Evolutionary conservation across 2,888 invertebrate genomes (phyloP).

Genomic region (Brachyopa scutellaris): DNA sequence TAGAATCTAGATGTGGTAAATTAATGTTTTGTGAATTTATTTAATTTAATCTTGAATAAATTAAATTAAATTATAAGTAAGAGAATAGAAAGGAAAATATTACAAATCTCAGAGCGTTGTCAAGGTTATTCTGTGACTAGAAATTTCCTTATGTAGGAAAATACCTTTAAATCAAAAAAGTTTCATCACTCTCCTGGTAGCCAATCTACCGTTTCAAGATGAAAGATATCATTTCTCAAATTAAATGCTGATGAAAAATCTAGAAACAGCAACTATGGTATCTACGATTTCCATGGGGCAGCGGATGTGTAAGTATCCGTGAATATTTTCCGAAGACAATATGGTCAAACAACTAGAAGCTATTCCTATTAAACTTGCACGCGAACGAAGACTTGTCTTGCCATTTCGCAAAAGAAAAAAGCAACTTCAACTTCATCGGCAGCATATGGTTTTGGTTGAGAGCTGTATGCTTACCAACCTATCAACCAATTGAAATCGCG

Average conservation of each 20-base stretch:
- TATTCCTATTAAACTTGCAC: conserved; percentile 12
- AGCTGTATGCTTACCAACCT: conserved; percentile 28
- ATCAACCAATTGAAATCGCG: conserved; percentile 63
- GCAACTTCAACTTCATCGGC: background rate
- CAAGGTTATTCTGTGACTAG: too few species aligned
- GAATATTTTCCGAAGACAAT: conserved; percentile 42
- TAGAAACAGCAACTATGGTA: conserved; percentile 21
- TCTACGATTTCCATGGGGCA: conserved; percentile 21
- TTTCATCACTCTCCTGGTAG: too few species aligned
- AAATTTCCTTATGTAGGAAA: too few species aligned
- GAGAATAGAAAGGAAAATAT: too few species aligned
- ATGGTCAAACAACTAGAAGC: conserved; percentile 56
- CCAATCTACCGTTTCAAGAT: conserved; percentile 15
- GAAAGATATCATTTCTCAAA: conserved; percentile 46
- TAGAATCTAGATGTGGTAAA: conserved; percentile 19
- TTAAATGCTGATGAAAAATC: conserved; percentile 37
- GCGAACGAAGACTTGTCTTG: conserved; percentile 35
- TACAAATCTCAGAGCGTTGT: too few species aligned
- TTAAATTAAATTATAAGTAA: too few species aligned
- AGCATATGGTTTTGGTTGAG: conserved; percentile 15
- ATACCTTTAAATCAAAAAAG: too few species aligned
- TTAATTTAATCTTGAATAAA: too few species aligned
- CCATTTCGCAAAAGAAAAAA: conserved; percentile 27
- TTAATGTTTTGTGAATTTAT: background rate
- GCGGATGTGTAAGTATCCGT: conserved; percentile 22